phyloP scores from a whole-genome alignment of 2,797 vertebrate species.

The Myoxocephalus aenaeus region DNA sequence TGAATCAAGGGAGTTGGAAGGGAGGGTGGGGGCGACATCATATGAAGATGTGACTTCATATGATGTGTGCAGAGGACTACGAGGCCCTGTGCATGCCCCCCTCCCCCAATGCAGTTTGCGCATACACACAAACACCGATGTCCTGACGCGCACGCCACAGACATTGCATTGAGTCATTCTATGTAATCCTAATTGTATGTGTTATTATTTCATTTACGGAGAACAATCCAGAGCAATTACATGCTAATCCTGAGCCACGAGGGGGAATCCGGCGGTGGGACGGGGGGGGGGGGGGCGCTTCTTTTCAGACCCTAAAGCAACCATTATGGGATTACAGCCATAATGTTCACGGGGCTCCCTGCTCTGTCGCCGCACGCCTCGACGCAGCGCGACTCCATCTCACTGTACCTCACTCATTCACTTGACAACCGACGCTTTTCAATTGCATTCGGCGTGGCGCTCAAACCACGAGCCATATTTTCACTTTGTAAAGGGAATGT shows the following conservation, averaged over 20 bases:
- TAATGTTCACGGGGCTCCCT: slow-evolving; percentile 56
- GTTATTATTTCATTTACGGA: slow-evolving; percentile 61
- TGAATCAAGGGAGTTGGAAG: not conserved
- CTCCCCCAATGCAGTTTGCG: not conserved
- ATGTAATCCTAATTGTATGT: slow-evolving; percentile 65
- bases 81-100: slow-evolving; percentile 11
- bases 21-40: not conserved
- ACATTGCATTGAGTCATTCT: slow-evolving; percentile 30
- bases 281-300: slow-evolving; percentile 32
- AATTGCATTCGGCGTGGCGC: slow-evolving; percentile 35
- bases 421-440: slow-evolving; percentile 43
- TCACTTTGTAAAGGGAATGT: slow-evolving; percentile 20
- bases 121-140: not conserved
- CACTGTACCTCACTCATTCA: slow-evolving; percentile 51
- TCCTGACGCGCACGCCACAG: slow-evolving; percentile 39
- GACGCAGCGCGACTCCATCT: slow-evolving; percentile 46
- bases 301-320: slow-evolving; percentile 62
- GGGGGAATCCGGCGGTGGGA: slow-evolving; percentile 63
- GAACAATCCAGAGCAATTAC: slow-evolving; percentile 72
- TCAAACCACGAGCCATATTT: slow-evolving; percentile 25
- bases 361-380: slow-evolving; percentile 31
- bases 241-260: slow-evolving; percentile 69
- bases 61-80: slow-evolving; percentile 31
- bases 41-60: slow-evolving; percentile 11
- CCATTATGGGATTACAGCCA: slow-evolving; percentile 76